A percentile compares a stretch with the other conserved stretches of the same genome.
phyloP scores from a whole-genome alignment of 2,797 vertebrate species.

The Danio jaintianensis region DNA sequence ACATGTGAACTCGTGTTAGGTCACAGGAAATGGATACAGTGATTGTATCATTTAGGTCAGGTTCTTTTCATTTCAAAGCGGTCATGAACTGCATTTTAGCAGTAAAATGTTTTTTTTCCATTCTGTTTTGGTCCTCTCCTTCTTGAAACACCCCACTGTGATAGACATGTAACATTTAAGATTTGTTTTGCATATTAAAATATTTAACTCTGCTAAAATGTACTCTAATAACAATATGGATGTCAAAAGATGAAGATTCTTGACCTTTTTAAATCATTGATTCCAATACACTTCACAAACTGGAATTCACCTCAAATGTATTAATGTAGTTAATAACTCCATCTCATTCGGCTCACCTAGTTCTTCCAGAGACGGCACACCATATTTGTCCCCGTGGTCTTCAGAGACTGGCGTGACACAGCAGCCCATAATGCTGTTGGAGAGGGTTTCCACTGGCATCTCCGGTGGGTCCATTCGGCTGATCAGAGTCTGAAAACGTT shows the following conservation, averaged over 20 bases:
- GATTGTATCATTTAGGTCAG: not conserved
- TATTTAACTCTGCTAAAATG: too few relatives aligned
- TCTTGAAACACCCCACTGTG: too few relatives aligned
- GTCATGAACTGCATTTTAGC: too few relatives aligned
- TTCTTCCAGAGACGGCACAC: conserved; percentile 82
- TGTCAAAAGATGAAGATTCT: too few relatives aligned
- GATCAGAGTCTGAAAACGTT: conserved; percentile 83
- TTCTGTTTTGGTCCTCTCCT: too few relatives aligned
- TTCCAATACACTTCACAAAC: not conserved
- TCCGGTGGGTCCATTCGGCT: conserved; percentile 80
- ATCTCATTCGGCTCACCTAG: conserved; percentile 72
- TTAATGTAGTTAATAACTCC: not conserved
- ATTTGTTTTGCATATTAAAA: too few relatives aligned
- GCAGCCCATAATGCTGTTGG: conserved; percentile 72
- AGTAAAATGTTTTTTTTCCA: too few relatives aligned
- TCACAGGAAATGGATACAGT: conserved; percentile 3
- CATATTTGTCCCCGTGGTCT: conserved; percentile 81
- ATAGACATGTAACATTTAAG: too few relatives aligned
- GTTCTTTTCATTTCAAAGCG: not conserved
- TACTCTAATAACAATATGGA: too few relatives aligned
- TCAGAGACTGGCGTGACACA: conserved; percentile 78
- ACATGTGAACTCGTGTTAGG: not conserved
- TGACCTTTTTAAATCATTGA: not conserved
- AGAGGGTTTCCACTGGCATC: conserved; percentile 76
- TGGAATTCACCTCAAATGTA: not conserved